A percentile compares a stretch with the other conserved stretches of the same genome.
Conservation (phyloP, 2,888 invertebrate species). For the Lycia hirtaria region DNA sequence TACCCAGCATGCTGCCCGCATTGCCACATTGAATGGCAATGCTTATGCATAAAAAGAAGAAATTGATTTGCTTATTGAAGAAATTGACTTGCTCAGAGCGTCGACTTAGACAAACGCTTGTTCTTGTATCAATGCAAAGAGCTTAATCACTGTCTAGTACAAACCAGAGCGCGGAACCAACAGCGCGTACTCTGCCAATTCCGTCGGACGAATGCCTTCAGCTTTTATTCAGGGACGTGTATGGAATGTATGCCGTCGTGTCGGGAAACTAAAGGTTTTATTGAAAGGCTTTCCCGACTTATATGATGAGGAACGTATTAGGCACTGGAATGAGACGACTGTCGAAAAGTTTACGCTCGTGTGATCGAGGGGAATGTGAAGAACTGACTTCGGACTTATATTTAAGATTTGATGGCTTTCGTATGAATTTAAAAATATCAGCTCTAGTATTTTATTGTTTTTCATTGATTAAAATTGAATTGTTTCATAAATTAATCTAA, state of each 20-base stretch:
- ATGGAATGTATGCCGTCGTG: slow-evolving; percentile 46
- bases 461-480: too few species aligned
- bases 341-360: slow-evolving; percentile 21
- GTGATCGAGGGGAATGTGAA: slow-evolving; percentile 14
- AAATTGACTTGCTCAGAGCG: too few species aligned
- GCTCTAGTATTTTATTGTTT: too few species aligned
- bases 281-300: slow-evolving; percentile 46
- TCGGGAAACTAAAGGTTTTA: slow-evolving; percentile 46
- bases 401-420: too few species aligned
- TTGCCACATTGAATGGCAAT: too few species aligned
- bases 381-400: not conserved
- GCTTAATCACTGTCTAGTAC: slow-evolving; percentile 19
- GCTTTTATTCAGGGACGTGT: slow-evolving; percentile 56
- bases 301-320: slow-evolving; percentile 23
- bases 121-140: not conserved
- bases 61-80: too few species aligned
- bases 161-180: slow-evolving; percentile 44
- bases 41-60: too few species aligned
- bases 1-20: too few species aligned
- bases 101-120: not conserved
- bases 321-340: slow-evolving; percentile 18
- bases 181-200: slow-evolving; percentile 52
- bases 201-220: slow-evolving; percentile 45
- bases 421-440: too few species aligned
- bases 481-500: too few species aligned